phyloP scores from a whole-genome alignment of 2,888 invertebrate genomes.

The Zaprionus bogoriensis region DNA sequence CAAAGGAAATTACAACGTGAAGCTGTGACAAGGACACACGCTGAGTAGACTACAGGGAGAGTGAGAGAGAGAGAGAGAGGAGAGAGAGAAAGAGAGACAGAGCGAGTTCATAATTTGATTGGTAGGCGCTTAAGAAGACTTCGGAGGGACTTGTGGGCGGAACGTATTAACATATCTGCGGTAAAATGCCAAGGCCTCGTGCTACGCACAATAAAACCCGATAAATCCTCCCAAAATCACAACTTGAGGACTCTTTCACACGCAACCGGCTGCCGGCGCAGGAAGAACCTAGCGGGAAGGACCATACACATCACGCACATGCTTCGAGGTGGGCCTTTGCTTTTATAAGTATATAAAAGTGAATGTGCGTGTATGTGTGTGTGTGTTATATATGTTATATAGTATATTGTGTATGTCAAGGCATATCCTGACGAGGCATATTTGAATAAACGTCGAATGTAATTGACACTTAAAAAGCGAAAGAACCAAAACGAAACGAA shows the following conservation, averaged over 20 bases:
- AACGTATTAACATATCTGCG: conserved; percentile 48
- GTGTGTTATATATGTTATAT: conserved; percentile 1
- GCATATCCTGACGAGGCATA: conserved; percentile 60
- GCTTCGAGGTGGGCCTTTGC: no score
- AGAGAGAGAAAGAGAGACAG: not conserved
- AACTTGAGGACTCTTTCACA: conserved; percentile 68
- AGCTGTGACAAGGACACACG: no score
- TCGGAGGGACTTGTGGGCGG: conserved; percentile 1
- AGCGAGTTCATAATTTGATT: conserved; percentile 49
- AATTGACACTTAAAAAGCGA: conserved; percentile 70
- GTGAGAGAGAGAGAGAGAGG: not conserved
- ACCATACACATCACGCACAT: conserved; percentile 42
- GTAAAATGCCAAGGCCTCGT: conserved; percentile 57
- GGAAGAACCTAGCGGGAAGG: no score
- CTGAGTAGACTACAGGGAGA: no score
- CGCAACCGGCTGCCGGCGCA: conserved; percentile 37
- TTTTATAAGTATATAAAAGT: conserved; percentile 6
- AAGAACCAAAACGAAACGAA: conserved; percentile 24
- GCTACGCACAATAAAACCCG: conserved; percentile 72
- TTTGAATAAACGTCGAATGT: conserved; percentile 79
- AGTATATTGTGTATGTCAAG: conserved; percentile 52
- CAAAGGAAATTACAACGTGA: conserved; percentile 22
- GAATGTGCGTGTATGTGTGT: not conserved
- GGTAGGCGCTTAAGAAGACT: conserved; percentile 32
- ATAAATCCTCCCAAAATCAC: conserved; percentile 69